A percentile compares a stretch with the other conserved stretches of the same genome.
Evolutionary conservation across 2,113 vertebrate species (phyloP).

Genomic region (Tachuris rubrigastra): DNA sequence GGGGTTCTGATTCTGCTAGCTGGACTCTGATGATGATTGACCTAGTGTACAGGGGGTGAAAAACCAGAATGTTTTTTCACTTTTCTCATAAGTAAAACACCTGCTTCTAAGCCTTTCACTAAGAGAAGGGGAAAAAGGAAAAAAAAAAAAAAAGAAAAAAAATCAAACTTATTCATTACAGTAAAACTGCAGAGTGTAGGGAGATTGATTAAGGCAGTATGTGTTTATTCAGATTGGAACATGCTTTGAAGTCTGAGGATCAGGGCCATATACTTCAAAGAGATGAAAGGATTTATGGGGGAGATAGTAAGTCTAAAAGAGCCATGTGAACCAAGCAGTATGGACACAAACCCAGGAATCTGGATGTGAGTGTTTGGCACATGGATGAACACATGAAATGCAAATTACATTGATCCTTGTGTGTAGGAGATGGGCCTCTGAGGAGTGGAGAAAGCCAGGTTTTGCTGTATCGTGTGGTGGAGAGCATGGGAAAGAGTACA

Average conservation of each 20-base stretch:
- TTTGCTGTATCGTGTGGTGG: background rate
- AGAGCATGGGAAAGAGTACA: background rate
- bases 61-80: background rate
- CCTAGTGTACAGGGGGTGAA: background rate
- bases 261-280: background rate
- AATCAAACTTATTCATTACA: background rate
- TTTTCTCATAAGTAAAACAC: background rate
- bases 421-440: background rate
- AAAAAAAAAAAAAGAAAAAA: background rate
- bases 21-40: background rate
- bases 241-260: slow-evolving; percentile 8
- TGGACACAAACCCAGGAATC: background rate
- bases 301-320: background rate
- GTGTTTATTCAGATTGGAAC: background rate
- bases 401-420: background rate
- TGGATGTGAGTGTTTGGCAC: background rate
- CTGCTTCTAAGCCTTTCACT: background rate
- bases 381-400: rapidly evolving
- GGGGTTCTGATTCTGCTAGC: background rate
- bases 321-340: background rate
- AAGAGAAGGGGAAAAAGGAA: rapidly evolving
- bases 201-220: background rate
- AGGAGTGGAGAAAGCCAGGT: background rate
- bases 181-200: background rate
- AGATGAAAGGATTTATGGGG: background rate